Conservation (phyloP, 1,140 invertebrate genomes). For the Ruditapes philippinarum region DNA sequence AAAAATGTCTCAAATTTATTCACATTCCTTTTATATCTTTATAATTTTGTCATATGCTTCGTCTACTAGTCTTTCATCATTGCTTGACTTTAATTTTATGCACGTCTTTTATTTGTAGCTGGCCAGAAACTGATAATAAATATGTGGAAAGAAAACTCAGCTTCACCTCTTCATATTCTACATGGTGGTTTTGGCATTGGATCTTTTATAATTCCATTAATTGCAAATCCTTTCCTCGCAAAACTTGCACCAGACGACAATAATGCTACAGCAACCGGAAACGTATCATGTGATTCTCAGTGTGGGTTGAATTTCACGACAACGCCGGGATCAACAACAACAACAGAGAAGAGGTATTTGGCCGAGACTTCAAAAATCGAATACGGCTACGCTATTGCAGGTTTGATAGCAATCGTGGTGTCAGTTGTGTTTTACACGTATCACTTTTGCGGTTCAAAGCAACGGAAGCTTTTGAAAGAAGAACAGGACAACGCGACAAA, state of each 20-base stretch:
- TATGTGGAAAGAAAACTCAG: slow-evolving; percentile 74
- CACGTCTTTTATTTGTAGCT: slow-evolving; percentile 74
- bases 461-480: neutral
- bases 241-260: neutral
- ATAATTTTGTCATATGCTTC: no score
- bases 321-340: slow-evolving; percentile 32
- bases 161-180: slow-evolving; percentile 75
- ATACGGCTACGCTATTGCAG: slow-evolving; percentile 72
- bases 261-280: neutral
- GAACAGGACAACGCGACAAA: neutral
- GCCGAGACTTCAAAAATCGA: slow-evolving; percentile 71
- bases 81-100: no score
- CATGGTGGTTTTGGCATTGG: slow-evolving; percentile 80
- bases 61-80: no score
- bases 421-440: slow-evolving; percentile 74
- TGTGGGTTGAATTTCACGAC: neutral
- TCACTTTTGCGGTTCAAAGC: slow-evolving; percentile 46
- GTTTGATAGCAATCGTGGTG: slow-evolving; percentile 55
- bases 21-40: no score
- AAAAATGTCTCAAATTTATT: no score
- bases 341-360: slow-evolving; percentile 31
- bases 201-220: slow-evolving; percentile 77
- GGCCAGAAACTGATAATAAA: slow-evolving; percentile 75
- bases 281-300: neutral
- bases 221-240: slow-evolving; percentile 77